phyloP scores from a whole-genome alignment of 2,113 vertebrate genomes.

The Bothrops jararaca region DNA sequence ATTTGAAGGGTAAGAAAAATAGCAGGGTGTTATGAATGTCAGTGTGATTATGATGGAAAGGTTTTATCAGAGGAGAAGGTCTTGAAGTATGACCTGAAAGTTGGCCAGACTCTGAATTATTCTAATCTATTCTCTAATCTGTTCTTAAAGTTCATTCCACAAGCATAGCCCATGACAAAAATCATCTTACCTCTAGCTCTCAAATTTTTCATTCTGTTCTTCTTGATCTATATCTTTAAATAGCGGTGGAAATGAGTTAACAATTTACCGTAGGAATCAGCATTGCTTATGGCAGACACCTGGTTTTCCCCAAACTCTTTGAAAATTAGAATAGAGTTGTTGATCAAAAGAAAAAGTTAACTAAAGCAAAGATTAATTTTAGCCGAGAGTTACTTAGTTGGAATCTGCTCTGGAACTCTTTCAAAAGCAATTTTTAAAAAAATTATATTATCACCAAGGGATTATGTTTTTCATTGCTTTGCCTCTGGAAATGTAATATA shows the following conservation, averaged over 20 bases:
- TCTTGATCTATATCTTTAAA: neutral
- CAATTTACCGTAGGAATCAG: neutral
- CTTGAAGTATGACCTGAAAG: slow-evolving; percentile 6
- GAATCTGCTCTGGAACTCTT: neutral
- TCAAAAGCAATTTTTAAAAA: neutral
- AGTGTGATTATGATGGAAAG: slow-evolving; percentile 54
- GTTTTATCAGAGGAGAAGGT: slow-evolving; percentile 33
- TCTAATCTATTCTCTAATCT: slow-evolving; percentile 12
- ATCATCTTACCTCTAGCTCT: slow-evolving; percentile 8
- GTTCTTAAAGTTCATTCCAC: slow-evolving; percentile 32
- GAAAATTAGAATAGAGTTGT: neutral
- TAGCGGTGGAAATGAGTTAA: neutral
- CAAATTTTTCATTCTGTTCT: neutral
- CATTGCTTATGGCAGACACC: neutral
- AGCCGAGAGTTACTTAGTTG: neutral
- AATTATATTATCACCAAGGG: neutral
- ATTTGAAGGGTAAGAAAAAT: slow-evolving; percentile 44
- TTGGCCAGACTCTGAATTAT: slow-evolving; percentile 36
- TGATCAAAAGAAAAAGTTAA: neutral
- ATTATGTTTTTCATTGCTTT: neutral
- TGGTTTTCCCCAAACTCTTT: neutral
- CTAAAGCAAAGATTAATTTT: neutral
- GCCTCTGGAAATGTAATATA: neutral
- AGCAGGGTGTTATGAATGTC: slow-evolving; percentile 52
- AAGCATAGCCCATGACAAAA: slow-evolving; percentile 21